Evolutionary conservation across 2,888 invertebrate genomes (phyloP), one percentile per base, ranked within the genome.

Genomic region (Zygaena filipendulae): DNA sequence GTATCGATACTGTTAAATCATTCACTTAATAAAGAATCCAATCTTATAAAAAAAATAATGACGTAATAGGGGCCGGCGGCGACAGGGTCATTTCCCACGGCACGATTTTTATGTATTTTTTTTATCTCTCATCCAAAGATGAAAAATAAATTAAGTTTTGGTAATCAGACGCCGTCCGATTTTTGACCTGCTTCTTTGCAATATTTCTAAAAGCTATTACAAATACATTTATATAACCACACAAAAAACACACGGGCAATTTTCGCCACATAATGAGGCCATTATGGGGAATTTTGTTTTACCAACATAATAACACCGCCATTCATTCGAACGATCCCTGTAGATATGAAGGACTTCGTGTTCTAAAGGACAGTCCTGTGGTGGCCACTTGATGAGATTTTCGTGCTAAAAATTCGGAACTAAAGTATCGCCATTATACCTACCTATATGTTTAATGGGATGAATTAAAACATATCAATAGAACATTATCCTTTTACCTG

Each of bases 191-290:
- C 56, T 72, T 59, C 75, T 66, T 75, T 55, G 77, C 77, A 72
- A 75, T 79, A 75, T 77, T 68, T 77, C 75, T 77, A 75, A 72
- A 77, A 75, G 74, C 77, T 77, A 75, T 75, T 75, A 75, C 79
- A 77, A 77, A 79, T 75, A 77, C 77, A 75, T 77, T 77, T 75
- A 77, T 77, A 75, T 69, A 59, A 63, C 67, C 59, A 53, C 69
- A 72, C 72, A 77, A 79, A 79, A 75, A 75, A 77, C 62, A 75
- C 69, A 71, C 64, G 67, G 57, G 66, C 79, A 79, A 79, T 79
- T 79, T 79, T 77, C 79, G 79, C 79, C 77, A 77, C 69, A 75
- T 79, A 79, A 79, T 79, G 68, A 77, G 77, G 70, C 77, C 67
- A 79, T 79, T 79, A 79, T 67, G 69, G 66, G 58, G 77, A 72